Percentiles rank a stretch among this genome's conserved stretches.
These are phyloP conservation scores for Haemorhous mexicanus DNA, from an alignment of 2,113 vertebrate genomes.

Conservation along the genomic window DNA sequence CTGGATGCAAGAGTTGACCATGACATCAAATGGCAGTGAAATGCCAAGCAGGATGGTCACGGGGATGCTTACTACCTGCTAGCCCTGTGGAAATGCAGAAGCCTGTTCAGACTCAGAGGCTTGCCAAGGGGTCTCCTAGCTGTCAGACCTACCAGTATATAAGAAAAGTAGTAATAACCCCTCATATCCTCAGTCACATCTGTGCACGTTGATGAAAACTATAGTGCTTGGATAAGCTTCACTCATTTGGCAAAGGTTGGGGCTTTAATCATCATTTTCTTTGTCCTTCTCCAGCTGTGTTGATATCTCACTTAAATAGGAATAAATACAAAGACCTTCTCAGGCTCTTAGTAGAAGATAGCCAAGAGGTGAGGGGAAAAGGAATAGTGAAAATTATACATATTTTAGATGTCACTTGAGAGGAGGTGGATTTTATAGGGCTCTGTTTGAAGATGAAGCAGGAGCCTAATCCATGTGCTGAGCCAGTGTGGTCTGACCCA, in stretches of 20 bases:
- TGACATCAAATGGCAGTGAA: not conserved
- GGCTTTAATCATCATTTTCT: not conserved
- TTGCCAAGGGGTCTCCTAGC: not conserved
- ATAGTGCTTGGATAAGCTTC: not conserved
- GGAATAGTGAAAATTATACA: not conserved
- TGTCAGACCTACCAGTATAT: not conserved
- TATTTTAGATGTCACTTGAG: not conserved
- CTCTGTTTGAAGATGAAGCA: not conserved
- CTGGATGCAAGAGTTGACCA: not conserved
- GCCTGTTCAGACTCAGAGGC: not conserved
- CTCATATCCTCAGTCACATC: not conserved
- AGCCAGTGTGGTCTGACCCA: not conserved
- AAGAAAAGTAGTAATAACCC: not conserved
- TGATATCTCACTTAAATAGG: not conserved
- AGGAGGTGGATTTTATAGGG: not conserved
- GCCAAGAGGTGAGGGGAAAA: not conserved
- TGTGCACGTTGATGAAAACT: not conserved
- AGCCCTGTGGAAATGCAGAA: not conserved
- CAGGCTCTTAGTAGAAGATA: not conserved
- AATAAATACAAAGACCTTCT: not conserved
- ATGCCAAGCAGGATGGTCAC: fast-evolving
- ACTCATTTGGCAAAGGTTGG: not conserved
- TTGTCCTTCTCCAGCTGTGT: not conserved
- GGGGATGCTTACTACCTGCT: not conserved
- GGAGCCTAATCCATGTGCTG: not conserved